Percentiles rank a stretch among this genome's conserved stretches.
Conservation (phyloP, 2,888 invertebrate species). For the Phyto melanocephala region DNA sequence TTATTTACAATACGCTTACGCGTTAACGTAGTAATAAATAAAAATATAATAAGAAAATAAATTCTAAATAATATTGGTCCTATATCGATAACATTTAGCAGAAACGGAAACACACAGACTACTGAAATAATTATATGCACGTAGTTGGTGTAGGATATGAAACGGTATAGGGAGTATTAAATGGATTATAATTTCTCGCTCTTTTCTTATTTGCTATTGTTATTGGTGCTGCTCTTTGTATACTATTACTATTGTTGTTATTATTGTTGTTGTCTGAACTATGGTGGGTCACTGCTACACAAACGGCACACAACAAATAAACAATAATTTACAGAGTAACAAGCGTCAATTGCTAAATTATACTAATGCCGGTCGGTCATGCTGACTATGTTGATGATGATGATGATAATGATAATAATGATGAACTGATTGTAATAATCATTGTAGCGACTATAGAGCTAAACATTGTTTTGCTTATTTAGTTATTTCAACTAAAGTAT, state of each 20-base stretch:
- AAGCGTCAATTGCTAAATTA: constrained; percentile 66
- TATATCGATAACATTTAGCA: too few species aligned
- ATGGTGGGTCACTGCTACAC: constrained; percentile 62
- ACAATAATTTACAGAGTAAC: constrained; percentile 47
- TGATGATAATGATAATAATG: constrained; percentile 12
- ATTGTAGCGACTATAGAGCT: not conserved
- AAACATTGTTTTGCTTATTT: not conserved
- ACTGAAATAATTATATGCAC: too few species aligned
- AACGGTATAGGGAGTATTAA: too few species aligned
- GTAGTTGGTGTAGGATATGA: too few species aligned
- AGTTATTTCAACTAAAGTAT: not conserved
- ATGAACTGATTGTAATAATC: constrained; percentile 38
- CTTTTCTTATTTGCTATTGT: not conserved
- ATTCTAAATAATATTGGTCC: too few species aligned
- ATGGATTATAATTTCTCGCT: not conserved
- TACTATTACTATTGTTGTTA: not conserved
- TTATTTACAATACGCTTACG: too few species aligned
- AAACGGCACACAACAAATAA: not conserved
- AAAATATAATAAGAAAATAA: too few species aligned
- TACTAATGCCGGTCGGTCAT: constrained; percentile 56
- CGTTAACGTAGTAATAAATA: too few species aligned
- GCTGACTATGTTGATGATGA: not conserved
- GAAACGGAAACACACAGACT: too few species aligned
- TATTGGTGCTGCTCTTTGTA: not conserved
- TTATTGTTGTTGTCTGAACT: constrained; percentile 54